These are phyloP conservation scores for Brienomyrus brachyistius DNA, from an alignment of 2,113 vertebrate genomes.

Conservation along the genomic window DNA sequence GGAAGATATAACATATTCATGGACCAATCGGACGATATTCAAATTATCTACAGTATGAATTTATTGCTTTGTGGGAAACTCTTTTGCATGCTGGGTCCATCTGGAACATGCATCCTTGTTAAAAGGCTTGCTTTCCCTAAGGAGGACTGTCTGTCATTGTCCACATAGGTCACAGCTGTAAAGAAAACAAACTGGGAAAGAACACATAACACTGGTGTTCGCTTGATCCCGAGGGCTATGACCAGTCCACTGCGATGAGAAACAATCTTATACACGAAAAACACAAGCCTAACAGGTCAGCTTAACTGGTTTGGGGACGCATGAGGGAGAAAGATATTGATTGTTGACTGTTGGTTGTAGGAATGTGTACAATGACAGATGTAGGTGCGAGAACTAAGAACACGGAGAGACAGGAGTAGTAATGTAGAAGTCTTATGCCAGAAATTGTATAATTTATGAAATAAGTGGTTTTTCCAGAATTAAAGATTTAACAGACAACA, in stretches of 20 bases:
- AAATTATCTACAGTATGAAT: not conserved
- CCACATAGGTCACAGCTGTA: constrained; percentile 14
- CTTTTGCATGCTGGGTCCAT: not conserved
- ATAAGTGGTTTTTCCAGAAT: not conserved
- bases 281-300: constrained; percentile 50
- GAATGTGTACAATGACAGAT: constrained; percentile 37
- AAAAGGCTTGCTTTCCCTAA: not conserved
- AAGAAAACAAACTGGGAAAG: constrained; percentile 28
- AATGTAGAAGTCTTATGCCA: not conserved
- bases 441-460: not conserved
- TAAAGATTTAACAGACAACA: not conserved
- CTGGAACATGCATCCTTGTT: not conserved
- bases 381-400: constrained; percentile 35
- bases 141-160: constrained; percentile 10
- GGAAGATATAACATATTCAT: not conserved
- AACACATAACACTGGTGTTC: constrained; percentile 12
- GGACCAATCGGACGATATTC: not conserved
- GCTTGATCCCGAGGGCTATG: constrained; percentile 20
- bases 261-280: constrained; percentile 51
- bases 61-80: not conserved
- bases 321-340: constrained; percentile 37
- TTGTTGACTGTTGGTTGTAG: not conserved
- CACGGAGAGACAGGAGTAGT: constrained; percentile 13
- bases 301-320: constrained; percentile 57
- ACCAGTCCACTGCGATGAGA: constrained; percentile 20